Percentiles rank a stretch among this genome's conserved stretches.
These are phyloP conservation scores for Miichthys miiuy DNA, from an alignment of 2,797 vertebrate species.

Conservation along the genomic window DNA sequence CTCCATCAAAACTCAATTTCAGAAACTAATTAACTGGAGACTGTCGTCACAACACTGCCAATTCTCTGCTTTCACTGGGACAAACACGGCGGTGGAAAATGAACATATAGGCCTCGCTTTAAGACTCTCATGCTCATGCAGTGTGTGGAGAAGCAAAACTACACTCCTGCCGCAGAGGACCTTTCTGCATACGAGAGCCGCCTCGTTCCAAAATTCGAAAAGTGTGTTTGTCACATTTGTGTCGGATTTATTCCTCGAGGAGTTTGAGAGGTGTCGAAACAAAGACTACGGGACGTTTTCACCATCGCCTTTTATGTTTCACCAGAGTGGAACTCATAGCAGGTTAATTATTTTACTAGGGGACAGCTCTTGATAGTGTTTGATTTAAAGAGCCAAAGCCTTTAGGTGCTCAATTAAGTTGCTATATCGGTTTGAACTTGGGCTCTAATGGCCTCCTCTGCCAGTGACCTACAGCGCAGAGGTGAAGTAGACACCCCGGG, in stretches of 20 bases:
- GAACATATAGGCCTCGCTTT: conserved; percentile 67
- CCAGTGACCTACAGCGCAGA: conserved; percentile 90
- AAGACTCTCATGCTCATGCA: conserved; percentile 46
- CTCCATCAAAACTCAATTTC: conserved; percentile 99
- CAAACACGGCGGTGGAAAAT: conserved; percentile 61
- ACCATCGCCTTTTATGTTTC: conserved; percentile 59
- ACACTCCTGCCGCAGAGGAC: conserved; percentile 9
- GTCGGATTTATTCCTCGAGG: conserved; percentile 38
- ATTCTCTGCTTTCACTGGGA: conserved; percentile 89
- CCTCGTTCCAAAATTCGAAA: conserved; percentile 28
- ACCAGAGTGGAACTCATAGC: conserved; percentile 58
- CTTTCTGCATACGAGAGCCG: conserved; percentile 35
- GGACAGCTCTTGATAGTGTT: conserved; percentile 92
- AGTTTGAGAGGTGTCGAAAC: conserved; percentile 60
- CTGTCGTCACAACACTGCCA: conserved; percentile 91
- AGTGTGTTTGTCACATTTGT: conserved; percentile 29
- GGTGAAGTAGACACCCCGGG: conserved; percentile 87
- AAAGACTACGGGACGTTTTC: conserved; percentile 55
- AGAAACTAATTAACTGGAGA: conserved; percentile 99
- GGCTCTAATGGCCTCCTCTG: conserved; percentile 96
- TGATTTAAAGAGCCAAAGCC: conserved; percentile 97
- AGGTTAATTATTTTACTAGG: conserved; percentile 95
- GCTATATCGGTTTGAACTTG: conserved; percentile 96
- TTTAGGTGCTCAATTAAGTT: conserved; percentile 99
- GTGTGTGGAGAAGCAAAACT: conserved; percentile 24